Base-by-base conservation (phyloP, 1,140 invertebrate species). In the Aleiodes sp. region DNA sequence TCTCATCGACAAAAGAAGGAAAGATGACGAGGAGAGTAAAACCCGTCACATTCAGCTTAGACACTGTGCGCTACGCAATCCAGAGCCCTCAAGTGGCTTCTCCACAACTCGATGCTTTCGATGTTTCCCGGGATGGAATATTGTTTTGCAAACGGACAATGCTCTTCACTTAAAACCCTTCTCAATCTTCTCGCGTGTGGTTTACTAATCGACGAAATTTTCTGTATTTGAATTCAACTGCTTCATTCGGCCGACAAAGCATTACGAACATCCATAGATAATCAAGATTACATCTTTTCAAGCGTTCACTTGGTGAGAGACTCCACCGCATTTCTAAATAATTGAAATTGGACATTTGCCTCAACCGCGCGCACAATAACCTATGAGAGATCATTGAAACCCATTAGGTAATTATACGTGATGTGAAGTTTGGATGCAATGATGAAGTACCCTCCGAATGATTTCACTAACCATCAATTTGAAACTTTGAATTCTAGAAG, bases 1-100 rank as follows among this genome's bases (percentile, higher is more conserved):
- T 10, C 31, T 35, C 21, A 41, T 73, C 74, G 76, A 80, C 78
- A 81, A 81, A 79, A 64, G 80, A 72, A 72, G 69, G 68, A 73
- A 79, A 75, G 78, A 80, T 77, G 76, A 78, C 66, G 68, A 70
- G 52, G 70, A 75, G 72, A 63, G 65, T 64, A 61, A 52, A 66
- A 19, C 67, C 57, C 62, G 65, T 60, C 66, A 61, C 57, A 72
- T 68, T 41, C 62, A 65, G 39, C 70, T 39, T 33, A 62, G 37
- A 24, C n/a, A 19, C 14, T 57, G 52, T 41, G 16, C 14, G 33
- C 14, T 61, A 21, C 59, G 24, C 28, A 21, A n/a, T n/a, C n/a
- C n/a, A n/a, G n/a, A 43, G 19, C 14, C 7, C 39, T 43, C 39
- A 12, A 43, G 39, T 43, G 39, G 39, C 19, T 43, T 12, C 19